Evolutionary conservation across 92 coral and sea anemone species (phyloP).

Genomic region (Palythoa grandis): DNA sequence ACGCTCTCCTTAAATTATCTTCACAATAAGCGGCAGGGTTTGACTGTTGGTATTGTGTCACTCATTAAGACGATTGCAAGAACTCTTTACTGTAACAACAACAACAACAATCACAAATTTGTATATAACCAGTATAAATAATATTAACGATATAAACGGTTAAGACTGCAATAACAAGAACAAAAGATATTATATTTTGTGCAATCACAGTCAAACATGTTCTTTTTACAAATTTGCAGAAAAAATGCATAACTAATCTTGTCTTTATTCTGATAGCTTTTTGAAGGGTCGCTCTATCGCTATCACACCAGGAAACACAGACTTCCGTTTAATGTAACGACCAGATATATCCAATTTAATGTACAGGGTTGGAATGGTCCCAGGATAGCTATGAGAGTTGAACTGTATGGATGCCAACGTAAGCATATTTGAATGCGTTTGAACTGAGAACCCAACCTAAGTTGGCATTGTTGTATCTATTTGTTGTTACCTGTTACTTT

Average conservation of each 20-base stretch:
- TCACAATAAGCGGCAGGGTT: too few relatives aligned
- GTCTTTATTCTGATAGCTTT: background rate
- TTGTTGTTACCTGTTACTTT: too few relatives aligned
- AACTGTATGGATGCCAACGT: constrained; percentile 29
- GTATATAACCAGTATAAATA: too few relatives aligned
- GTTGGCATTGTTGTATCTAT: too few relatives aligned
- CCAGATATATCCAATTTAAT: constrained; percentile 16
- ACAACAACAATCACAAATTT: too few relatives aligned
- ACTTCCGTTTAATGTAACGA: background rate
- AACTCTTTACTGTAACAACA: too few relatives aligned
- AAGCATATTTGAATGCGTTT: background rate
- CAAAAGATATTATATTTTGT: too few relatives aligned
- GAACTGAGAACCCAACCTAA: background rate
- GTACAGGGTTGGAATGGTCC: constrained; percentile 14
- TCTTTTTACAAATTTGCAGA: background rate
- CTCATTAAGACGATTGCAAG: too few relatives aligned
- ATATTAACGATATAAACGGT: too few relatives aligned
- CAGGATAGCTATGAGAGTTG: constrained; percentile 32
- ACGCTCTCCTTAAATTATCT: too few relatives aligned
- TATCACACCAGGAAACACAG: constrained; percentile 35
- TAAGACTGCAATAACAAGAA: too few relatives aligned
- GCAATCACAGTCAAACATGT: background rate
- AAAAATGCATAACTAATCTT: background rate
- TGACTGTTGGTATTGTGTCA: too few relatives aligned
- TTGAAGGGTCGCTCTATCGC: constrained; percentile 23